These are phyloP conservation scores for Suricata suricatta DNA, from an alignment of 2,113 vertebrate genomes.

Conservation along the genomic window DNA sequence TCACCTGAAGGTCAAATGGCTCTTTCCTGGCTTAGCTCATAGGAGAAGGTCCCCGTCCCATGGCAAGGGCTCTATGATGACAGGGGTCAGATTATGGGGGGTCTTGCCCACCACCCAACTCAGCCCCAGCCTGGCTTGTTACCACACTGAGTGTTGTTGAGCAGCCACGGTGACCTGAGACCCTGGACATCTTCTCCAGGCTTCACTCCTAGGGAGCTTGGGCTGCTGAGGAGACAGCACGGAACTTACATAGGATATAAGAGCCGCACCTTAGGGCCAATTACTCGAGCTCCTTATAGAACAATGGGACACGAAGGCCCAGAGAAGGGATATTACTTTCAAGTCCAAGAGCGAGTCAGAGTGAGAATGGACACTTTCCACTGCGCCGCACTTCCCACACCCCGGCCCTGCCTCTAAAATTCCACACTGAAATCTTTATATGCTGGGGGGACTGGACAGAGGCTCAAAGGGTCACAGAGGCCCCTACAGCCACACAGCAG, in stretches of 20 bases:
- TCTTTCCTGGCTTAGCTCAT: not conserved
- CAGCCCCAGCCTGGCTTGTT: not conserved
- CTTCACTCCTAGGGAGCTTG: too few species aligned
- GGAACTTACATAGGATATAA: not conserved
- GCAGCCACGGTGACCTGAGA: not conserved
- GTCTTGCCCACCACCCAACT: not conserved
- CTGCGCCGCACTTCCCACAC: fast-evolving
- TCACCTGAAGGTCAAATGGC: not conserved
- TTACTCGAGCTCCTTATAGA: not conserved
- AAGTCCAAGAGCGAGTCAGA: not conserved
- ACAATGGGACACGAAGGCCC: not conserved
- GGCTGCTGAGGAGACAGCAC: not conserved
- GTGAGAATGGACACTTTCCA: not conserved
- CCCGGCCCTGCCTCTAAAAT: not conserved
- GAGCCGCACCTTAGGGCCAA: not conserved
- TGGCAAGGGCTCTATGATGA: not conserved
- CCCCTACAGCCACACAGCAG: not conserved
- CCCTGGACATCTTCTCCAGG: not conserved
- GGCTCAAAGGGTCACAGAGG: not conserved
- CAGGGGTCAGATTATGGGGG: too few species aligned
- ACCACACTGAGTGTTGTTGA: fast-evolving
- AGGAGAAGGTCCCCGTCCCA: not conserved
- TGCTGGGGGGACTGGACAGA: not conserved
- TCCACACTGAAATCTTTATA: not conserved
- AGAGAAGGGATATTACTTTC: not conserved